These are phyloP conservation scores for Gambusia yucatana DNA, from an alignment of 2,797 vertebrate species.

Conservation along the genomic window DNA sequence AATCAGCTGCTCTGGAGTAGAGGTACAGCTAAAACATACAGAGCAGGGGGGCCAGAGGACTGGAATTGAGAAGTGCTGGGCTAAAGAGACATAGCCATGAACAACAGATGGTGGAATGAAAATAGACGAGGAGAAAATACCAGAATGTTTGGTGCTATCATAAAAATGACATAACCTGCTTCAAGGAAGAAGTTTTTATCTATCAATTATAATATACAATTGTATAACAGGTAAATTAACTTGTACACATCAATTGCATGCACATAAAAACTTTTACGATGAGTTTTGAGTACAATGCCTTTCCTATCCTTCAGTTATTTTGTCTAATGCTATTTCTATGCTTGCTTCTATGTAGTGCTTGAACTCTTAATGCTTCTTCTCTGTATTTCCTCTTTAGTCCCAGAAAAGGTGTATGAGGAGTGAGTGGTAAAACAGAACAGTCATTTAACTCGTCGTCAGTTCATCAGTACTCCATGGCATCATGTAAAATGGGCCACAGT, in stretches of 20 bases:
- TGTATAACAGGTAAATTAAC: neutral
- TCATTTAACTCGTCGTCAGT: constrained; percentile 18
- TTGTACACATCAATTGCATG: neutral
- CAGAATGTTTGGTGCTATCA: neutral
- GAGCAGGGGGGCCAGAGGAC: too few species aligned
- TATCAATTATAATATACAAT: neutral
- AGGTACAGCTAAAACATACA: too few species aligned
- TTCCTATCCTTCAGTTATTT: constrained; percentile 31
- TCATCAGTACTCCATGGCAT: constrained; percentile 25
- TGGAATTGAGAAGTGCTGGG: too few species aligned
- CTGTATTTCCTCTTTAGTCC: constrained; percentile 9
- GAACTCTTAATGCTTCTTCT: constrained; percentile 13
- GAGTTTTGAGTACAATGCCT: constrained; percentile 41
- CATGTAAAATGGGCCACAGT: constrained; percentile 30
- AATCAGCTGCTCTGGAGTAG: too few species aligned
- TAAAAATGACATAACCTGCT: neutral
- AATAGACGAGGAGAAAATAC: neutral
- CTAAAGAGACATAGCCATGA: neutral
- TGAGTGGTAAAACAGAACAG: constrained; percentile 16
- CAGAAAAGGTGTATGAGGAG: constrained; percentile 23
- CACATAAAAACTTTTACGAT: neutral
- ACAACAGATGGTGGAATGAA: neutral
- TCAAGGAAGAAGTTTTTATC: neutral
- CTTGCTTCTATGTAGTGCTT: constrained; percentile 21
- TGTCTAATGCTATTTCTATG: constrained; percentile 41